Conservation (phyloP, 2,113 vertebrate genomes). For the Panthera uncia region DNA sequence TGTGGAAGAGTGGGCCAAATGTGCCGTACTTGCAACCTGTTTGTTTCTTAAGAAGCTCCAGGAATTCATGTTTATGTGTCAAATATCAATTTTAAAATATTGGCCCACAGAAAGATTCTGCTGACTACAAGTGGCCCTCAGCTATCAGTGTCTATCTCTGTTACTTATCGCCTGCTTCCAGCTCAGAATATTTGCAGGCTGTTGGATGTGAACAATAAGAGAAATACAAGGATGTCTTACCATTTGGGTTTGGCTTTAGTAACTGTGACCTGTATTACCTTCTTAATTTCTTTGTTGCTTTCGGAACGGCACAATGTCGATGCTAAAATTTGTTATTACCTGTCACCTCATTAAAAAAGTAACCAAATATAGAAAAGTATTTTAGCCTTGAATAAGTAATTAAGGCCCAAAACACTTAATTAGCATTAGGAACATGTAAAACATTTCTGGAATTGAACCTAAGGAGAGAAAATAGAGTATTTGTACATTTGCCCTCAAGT, state of each 20-base stretch:
- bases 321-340: not conserved
- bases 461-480: not conserved
- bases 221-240: not conserved
- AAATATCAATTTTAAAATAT: not conserved
- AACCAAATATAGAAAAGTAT: not conserved
- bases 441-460: constrained; percentile 46
- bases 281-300: constrained; percentile 21
- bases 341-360: not conserved
- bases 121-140: not conserved
- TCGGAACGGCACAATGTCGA: not conserved
- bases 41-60: not conserved
- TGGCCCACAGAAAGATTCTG: not conserved
- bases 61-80: not conserved
- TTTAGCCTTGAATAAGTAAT: constrained; percentile 1
- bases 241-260: not conserved
- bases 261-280: not conserved
- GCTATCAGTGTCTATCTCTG: not conserved
- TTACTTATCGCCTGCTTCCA: not conserved
- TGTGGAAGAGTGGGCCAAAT: not conserved
- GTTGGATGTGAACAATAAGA: not conserved
- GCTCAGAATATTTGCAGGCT: not conserved
- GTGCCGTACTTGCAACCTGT: not conserved
- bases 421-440: constrained; percentile 32
- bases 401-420: not conserved
- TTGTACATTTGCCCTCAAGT: not conserved